Conservation (phyloP, 2,888 invertebrate genomes). For the Agapostemon virescens region DNA sequence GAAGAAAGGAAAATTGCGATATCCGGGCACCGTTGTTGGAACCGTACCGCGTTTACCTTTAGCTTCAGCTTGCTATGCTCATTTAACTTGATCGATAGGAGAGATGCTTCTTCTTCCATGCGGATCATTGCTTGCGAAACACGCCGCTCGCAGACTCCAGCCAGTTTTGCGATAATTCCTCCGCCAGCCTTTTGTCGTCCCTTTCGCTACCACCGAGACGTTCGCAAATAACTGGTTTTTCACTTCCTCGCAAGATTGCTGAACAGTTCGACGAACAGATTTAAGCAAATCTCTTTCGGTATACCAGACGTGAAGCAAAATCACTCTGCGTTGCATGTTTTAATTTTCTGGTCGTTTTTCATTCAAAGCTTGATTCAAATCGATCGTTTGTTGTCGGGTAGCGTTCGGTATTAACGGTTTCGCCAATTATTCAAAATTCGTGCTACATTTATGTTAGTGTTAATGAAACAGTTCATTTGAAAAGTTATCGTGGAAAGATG, state of each 20-base stretch:
- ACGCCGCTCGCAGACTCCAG: background rate
- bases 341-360: no score
- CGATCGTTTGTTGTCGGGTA: no score
- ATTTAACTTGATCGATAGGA: background rate
- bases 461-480: no score
- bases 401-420: no score
- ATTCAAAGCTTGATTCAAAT: no score
- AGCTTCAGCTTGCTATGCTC: background rate
- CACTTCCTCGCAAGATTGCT: background rate
- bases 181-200: background rate
- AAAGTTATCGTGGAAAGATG: no score
- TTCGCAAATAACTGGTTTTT: background rate
- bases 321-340: no score
- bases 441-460: no score
- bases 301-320: no score
- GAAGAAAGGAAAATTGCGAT: slow-evolving; percentile 10
- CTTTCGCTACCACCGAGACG: background rate
- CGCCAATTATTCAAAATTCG: no score
- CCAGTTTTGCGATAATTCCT: background rate
- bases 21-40: background rate
- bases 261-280: no score
- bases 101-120: background rate
- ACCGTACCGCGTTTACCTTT: background rate
- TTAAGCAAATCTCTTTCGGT: no score
- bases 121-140: background rate